Conservation (phyloP, 2,797 vertebrate species). For the Hirundo rustica region DNA sequence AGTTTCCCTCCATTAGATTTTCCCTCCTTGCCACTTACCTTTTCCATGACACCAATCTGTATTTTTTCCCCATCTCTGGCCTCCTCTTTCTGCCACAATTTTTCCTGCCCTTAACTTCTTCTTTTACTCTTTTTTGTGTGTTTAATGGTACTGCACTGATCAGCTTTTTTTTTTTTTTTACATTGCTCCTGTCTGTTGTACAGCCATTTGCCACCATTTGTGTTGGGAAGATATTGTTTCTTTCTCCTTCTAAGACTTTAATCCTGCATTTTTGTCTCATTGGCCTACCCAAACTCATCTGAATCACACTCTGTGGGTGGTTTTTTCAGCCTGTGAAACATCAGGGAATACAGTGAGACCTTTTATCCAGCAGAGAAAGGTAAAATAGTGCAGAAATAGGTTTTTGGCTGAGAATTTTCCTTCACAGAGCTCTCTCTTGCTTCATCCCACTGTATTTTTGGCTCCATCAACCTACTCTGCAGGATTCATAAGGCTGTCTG, state of each 20-base stretch:
- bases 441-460: background rate
- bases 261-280: background rate
- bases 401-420: background rate
- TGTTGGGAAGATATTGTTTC: background rate
- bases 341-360: background rate
- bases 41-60: background rate
- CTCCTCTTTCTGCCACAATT: background rate
- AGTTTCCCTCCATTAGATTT: background rate
- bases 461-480: background rate
- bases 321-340: background rate
- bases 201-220: background rate
- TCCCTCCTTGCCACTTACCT: background rate
- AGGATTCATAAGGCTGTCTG: background rate
- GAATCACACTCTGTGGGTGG: background rate
- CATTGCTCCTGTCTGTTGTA: background rate
- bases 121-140: background rate
- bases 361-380: background rate
- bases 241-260: background rate
- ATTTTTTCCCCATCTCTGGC: background rate
- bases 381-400: background rate
- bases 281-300: background rate
- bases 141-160: background rate
- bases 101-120: background rate
- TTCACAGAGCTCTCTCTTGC: background rate
- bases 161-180: background rate